phyloP scores from a whole-genome alignment of 2,113 vertebrate genomes.

The Rafetus swinhoei region DNA sequence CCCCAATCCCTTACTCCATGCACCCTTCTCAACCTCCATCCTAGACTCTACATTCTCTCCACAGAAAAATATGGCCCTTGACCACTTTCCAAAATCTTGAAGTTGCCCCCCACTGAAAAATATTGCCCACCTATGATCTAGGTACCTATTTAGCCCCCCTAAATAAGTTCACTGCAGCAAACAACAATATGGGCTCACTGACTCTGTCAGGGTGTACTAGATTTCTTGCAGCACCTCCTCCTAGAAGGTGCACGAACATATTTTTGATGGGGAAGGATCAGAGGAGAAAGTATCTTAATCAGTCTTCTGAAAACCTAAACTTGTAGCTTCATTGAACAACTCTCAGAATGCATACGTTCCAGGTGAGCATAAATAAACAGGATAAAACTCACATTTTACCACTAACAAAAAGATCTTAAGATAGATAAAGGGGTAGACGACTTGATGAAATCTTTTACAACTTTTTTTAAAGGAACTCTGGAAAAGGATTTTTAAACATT shows the following conservation, averaged over 20 bases:
- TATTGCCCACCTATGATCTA: neutral
- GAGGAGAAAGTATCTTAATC: neutral
- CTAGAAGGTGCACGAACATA: neutral
- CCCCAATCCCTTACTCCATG: too few relatives aligned
- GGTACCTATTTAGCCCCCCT: neutral
- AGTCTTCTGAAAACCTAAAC: neutral
- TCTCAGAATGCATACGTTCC: neutral
- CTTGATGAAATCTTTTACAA: too few relatives aligned
- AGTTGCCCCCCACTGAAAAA: too few relatives aligned
- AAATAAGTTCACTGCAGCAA: neutral
- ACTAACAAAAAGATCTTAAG: too few relatives aligned
- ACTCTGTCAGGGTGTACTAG: neutral
- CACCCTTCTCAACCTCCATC: too few relatives aligned
- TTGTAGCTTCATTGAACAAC: neutral
- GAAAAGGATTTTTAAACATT: too few relatives aligned
- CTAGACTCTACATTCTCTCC: too few relatives aligned
- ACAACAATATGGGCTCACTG: neutral
- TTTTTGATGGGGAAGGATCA: neutral
- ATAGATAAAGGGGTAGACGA: too few relatives aligned
- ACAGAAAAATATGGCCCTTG: too few relatives aligned
- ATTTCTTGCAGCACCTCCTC: neutral
- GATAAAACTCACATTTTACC: too few relatives aligned
- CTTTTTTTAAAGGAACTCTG: too few relatives aligned
- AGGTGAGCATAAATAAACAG: neutral
- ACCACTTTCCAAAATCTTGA: too few relatives aligned